Base-by-base conservation (phyloP, 2,113 vertebrate genomes). In the Sylvilagus bachmani region DNA sequence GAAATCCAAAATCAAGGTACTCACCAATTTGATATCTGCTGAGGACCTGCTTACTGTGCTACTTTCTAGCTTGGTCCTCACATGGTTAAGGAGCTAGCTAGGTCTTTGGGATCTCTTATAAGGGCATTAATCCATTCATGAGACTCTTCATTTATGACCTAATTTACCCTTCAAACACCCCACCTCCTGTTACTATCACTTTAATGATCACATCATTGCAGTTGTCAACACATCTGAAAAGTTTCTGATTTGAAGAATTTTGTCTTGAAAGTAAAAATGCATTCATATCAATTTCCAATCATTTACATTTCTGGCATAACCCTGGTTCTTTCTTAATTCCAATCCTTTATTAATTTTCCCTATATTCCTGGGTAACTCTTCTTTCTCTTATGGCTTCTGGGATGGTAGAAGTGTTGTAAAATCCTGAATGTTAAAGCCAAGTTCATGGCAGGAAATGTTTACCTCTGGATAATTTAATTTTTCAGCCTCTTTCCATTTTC, bases 191-290 rank as follows among this genome's bases (percentile, higher is more conserved):
- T 81, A 16, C 33, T 16, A 17, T 38, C 24, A 81, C 25, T 27
- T 61, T 62, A 10, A n/a, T 81, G 25, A 58, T 58, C 19, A 82
- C 10, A 82, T 4, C 22, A 55, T 38, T 17, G 67, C 31, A 44
- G 51, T 71, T 61, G n/a, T 58, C 77, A 81, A n/a, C 44, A 25
- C 10, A 71, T 73, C 36, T 33, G 24, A 79, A 58, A 61, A 71
- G 38, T 49, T 85, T 74, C 29, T 69, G 13, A 14, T 92, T 31
- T 74, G 44, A 92, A 90, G 4, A n/a, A 53, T 86, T 66, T 10
- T 92, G 38, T 91, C 79, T 96, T 1, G 9, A 44, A 90, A 75
- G 64, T 89, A 89, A 88, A 49, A 81, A 89, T 83, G 79, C 36
- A 27, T n/a, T 3, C 29, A 78, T n/a, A 38, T 62, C 12, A 0